Base-by-base conservation (phyloP, 1,140 invertebrate species). In the Trichonephila inaurata region DNA sequence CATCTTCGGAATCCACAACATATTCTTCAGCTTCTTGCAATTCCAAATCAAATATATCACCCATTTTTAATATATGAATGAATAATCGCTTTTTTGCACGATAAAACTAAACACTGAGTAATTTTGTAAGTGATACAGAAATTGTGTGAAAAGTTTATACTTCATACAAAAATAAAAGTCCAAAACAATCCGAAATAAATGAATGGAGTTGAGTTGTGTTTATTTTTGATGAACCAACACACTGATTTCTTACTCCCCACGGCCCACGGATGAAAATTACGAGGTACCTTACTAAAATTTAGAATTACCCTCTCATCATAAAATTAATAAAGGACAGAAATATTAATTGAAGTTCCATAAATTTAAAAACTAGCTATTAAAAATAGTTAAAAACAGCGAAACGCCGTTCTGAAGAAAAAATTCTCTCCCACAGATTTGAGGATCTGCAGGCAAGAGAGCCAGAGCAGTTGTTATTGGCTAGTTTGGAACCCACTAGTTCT, bases 21-120 rank as follows among this genome's bases (percentile, higher is more conserved):
- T 97, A 96, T 95, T 95, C 95, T n/a, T 98, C 97, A 94, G 96
- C 96, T 95, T 97, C 97, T 95, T 97, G 97, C 95, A 98, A 96
- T 96, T 99, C 98, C 95, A 99, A 97, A 96, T 99, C 98, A 96
- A 99, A 99, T 95, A 98, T 96, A 97, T 95, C 96, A 72, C 96
- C 95, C 95, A 95, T 96, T 51, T 82, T 88, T 82, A 62, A 40
- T 28, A 28, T 28, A 12, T 6, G 10, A 28, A 77, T 16, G 18
- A 77, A 77, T 21, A 89, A 81, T 40, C 28, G 82, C 28, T 28
- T 28, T 4, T 60, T 19, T 12, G 44, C 21, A 64, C 0, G 21
- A 21, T 89, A 21, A 44, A 69, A 62, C 7, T 51, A 21, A 44
- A 89, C 16, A 18, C 33, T 5, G 16, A 6, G 58, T 21, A 83